Base-by-base conservation (phyloP, 1,140 invertebrate genomes). In the Drosophila asahinai region DNA sequence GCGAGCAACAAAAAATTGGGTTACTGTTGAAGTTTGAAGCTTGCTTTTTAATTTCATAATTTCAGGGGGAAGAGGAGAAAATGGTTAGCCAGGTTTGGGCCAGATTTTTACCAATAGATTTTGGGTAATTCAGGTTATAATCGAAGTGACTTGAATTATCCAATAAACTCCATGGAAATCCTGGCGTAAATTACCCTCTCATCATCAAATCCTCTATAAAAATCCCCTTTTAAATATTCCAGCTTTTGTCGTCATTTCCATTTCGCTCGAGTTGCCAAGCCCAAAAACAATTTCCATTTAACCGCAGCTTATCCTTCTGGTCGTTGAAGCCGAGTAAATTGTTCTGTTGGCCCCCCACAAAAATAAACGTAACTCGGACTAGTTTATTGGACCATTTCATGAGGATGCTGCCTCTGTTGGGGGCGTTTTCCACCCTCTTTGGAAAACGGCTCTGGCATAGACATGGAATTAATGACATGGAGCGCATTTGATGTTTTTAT, bases 311-410 rank as follows among this genome's bases (percentile, higher is more conserved):
- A 72, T 72, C 70, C 70, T 73, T 36, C 19, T 74, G 57, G 42
- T 43, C 71, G 52, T 43, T 45, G 36, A 45, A 62, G 58, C 42
- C 74, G 30, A 60, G 19, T 47, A 47, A 77, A 77, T 67, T 60
- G 71, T 75, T 58, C 42, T 49, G 19, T 68, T 36, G 48, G 55
- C 55, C 63, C 42, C 47, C 61, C 54, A 66, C 42, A 76, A 67
- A 77, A 77, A 77, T 77, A 77, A 77, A 77, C 75, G 74, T 77
- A 77, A 77, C 49, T 61, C 33, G 22, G 36, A 25, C 63, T 68
- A 68, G 43, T 77, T 77, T 77, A 77, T 77, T 30, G 63, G 48
- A 43, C 19, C 63, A 54, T 42, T 54, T n/a, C 30, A 38, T n/a
- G 67, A 54, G 12, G 48, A 66, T 65, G 47, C 55, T 30, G 63